These are phyloP conservation scores for Pyrgus malvae DNA, from an alignment of 2,888 invertebrate genomes.

Conservation along the genomic window DNA sequence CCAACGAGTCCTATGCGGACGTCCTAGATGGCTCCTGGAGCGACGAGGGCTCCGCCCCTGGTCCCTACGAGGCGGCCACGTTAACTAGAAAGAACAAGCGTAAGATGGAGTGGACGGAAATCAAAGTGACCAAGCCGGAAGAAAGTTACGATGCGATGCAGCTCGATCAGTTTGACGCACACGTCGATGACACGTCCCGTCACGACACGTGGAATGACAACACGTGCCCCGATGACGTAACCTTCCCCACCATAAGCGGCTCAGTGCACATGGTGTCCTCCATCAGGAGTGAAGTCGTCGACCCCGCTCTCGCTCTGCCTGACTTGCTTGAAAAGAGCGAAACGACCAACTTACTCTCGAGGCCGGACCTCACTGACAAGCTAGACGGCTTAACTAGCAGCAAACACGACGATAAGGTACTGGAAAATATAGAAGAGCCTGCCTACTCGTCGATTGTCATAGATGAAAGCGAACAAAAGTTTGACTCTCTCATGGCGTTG, in stretches of 20 bases:
- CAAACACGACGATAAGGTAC: slow-evolving; percentile 38
- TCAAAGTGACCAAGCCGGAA: slow-evolving; percentile 37
- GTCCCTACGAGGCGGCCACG: slow-evolving; percentile 34
- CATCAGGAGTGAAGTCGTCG: slow-evolving; percentile 82
- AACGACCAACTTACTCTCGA: slow-evolving; percentile 44
- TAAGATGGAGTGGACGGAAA: slow-evolving; percentile 60
- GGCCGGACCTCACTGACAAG: slow-evolving; percentile 67
- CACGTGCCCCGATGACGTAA: slow-evolving; percentile 88
- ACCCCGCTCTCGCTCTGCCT: slow-evolving; percentile 57
- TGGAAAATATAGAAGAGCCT: slow-evolving; percentile 51
- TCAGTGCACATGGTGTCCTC: slow-evolving; percentile 88
- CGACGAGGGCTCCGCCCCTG: slow-evolving; percentile 39
- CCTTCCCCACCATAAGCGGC: slow-evolving; percentile 90
- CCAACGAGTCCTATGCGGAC: slow-evolving; percentile 75
- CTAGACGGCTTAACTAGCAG: slow-evolving; percentile 41
- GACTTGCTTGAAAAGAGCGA: slow-evolving; percentile 71
- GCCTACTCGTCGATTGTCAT: slow-evolving; percentile 56
- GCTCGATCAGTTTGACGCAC: slow-evolving; percentile 32
- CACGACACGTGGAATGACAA: slow-evolving; percentile 91
- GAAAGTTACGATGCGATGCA: not conserved
- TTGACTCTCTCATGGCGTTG: slow-evolving; percentile 85
- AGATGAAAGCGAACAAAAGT: slow-evolving; percentile 78
- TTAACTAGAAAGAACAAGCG: slow-evolving; percentile 44
- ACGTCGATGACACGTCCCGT: slow-evolving; percentile 41
- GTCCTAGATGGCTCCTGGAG: slow-evolving; percentile 69